Conservation (phyloP, 2,888 invertebrate species). For the Drosophila nr. medialis region DNA sequence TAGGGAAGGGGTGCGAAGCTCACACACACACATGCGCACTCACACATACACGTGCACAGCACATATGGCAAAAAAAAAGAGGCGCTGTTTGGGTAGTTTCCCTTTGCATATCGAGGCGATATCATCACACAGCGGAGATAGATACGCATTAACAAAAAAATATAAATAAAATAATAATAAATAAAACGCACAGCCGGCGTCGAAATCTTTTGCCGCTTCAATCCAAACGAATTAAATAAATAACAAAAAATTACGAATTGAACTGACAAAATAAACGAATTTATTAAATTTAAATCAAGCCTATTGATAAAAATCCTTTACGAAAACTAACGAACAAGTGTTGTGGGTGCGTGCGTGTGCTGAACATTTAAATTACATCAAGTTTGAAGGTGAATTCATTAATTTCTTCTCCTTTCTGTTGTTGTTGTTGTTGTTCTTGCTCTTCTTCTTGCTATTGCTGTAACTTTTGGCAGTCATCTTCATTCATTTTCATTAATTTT, state of each 20-base stretch:
- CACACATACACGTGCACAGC: constrained; percentile 2
- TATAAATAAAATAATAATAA: constrained; percentile 9
- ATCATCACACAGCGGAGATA: constrained; percentile 56
- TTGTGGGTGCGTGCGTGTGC: neutral
- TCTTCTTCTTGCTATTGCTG: constrained; percentile 9
- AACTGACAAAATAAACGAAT: neutral
- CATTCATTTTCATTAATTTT: constrained; percentile 11
- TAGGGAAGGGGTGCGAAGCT: neutral
- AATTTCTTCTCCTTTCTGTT: neutral
- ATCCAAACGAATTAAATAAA: constrained; percentile 25
- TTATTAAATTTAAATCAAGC: neutral
- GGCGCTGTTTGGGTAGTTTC: constrained; percentile 59
- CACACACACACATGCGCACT: constrained; percentile 14
- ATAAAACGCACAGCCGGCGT: constrained; percentile 22
- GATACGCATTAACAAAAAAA: constrained; percentile 44
- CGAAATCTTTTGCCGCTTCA: constrained; percentile 9
- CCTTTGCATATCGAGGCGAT: constrained; percentile 68
- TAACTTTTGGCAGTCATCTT: constrained; percentile 6
- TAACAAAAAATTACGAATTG: constrained; percentile 4
- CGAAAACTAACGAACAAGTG: constrained; percentile 23
- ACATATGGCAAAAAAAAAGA: constrained; percentile 25
- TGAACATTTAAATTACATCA: constrained; percentile 2
- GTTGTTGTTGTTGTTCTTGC: neutral
- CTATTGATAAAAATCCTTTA: neutral
- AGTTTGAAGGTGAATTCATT: constrained; percentile 17